A percentile compares a stretch with the other conserved stretches of the same genome.
These are phyloP conservation scores for Myrmecophaga tridactyla DNA, from an alignment of 2,113 vertebrate species.

Conservation along the genomic window DNA sequence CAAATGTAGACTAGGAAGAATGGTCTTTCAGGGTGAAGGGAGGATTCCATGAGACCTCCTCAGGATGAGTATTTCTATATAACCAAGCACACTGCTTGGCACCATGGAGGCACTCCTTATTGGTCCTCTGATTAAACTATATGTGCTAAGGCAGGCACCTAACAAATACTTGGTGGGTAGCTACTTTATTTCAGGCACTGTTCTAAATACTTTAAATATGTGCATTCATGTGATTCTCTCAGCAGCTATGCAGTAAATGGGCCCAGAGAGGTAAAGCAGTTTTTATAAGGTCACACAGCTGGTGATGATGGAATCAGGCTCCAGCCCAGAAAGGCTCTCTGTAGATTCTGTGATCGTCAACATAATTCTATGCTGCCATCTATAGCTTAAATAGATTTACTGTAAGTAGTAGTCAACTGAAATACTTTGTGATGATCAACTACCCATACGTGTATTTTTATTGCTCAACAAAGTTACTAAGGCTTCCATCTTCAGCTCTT, in stretches of 20 bases:
- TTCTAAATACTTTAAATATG: background rate
- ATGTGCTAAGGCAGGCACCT: background rate
- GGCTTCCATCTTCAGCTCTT: background rate
- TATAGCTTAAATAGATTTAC: background rate
- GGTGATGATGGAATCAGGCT: background rate
- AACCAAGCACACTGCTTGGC: background rate
- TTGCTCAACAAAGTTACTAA: background rate
- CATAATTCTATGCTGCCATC: too few species aligned
- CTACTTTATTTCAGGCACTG: background rate
- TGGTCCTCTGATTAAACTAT: background rate
- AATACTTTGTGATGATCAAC: background rate
- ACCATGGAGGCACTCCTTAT: background rate
- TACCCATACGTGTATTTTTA: background rate
- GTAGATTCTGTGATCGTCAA: background rate
- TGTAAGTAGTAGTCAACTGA: background rate
- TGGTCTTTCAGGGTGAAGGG: background rate
- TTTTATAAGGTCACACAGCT: background rate
- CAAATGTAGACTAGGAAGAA: background rate
- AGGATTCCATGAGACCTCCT: background rate
- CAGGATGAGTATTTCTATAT: background rate
- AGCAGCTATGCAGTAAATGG: background rate
- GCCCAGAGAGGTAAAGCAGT: background rate
- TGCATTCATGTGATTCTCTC: background rate
- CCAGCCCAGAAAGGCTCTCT: background rate
- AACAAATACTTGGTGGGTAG: background rate